A percentile compares a stretch with the other conserved stretches of the same genome.
Evolutionary conservation across 2,797 vertebrate species (phyloP).

Genomic region (Pantherophis alleghaniensis): DNA sequence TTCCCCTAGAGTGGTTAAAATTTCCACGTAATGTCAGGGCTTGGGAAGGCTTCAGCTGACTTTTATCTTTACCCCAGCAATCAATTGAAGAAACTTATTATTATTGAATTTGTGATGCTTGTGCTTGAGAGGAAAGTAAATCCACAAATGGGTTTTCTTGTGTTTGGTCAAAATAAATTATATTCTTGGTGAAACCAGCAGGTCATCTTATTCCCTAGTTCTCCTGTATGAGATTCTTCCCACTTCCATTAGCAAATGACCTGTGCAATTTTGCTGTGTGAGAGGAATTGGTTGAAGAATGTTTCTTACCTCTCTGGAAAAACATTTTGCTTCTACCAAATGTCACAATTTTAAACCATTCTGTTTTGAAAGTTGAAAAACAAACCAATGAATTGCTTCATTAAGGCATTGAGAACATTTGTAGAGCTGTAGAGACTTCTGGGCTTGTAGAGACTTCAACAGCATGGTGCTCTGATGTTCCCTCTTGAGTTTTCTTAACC

Average conservation of each 20-base stretch:
- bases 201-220: conserved; percentile 27
- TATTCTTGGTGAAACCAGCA: conserved; percentile 20
- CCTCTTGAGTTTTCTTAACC: neutral
- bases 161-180: conserved; percentile 25
- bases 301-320: conserved; percentile 9
- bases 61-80: conserved; percentile 26
- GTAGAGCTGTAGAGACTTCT: neutral
- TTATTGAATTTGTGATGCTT: conserved; percentile 23
- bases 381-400: neutral
- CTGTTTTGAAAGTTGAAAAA: neutral
- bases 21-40: conserved; percentile 10
- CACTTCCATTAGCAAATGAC: conserved; percentile 19
- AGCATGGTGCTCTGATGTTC: neutral
- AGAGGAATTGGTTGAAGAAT: conserved; percentile 19
- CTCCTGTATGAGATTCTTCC: conserved; percentile 19
- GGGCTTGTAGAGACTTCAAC: neutral
- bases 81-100: conserved; percentile 6
- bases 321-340: neutral
- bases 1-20: neutral
- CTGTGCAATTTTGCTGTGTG: neutral
- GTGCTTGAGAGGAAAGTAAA: conserved; percentile 18
- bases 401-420: neutral
- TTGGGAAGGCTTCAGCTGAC: neutral
- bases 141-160: neutral
- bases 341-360: neutral